phyloP scores from a whole-genome alignment of 2,113 vertebrate species.

The Erythrocebus patas region DNA sequence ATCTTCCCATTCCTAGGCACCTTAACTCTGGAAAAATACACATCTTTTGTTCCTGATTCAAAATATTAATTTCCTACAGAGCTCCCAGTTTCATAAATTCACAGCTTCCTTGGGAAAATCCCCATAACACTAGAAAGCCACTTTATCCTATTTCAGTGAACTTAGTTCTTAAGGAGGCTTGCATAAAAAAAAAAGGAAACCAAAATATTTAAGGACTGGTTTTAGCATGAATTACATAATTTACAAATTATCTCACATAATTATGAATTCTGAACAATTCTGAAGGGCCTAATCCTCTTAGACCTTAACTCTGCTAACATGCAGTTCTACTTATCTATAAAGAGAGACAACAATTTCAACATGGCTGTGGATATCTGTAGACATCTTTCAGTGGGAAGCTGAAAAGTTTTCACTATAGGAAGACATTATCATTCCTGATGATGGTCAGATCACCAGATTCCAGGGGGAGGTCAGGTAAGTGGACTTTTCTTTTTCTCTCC shows the following conservation, averaged over 20 bases:
- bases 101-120: slow-evolving; percentile 60
- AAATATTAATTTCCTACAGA: slow-evolving; percentile 26
- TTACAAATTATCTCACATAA: not conserved
- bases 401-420: not conserved
- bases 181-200: not conserved
- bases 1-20: not conserved
- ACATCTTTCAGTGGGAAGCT: not conserved
- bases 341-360: not conserved
- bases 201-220: not conserved
- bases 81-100: not conserved
- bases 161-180: not conserved
- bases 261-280: not conserved
- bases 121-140: not conserved
- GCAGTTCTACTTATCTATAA: not conserved
- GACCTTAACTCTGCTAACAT: not conserved
- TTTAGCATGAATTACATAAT: not conserved
- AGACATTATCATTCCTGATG: not conserved
- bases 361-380: not conserved
- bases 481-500: not conserved
- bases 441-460: not conserved
- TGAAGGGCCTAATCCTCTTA: not conserved
- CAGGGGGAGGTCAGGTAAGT: not conserved
- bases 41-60: slow-evolving; percentile 42
- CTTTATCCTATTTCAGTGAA: not conserved
- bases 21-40: slow-evolving; percentile 45